Evolutionary conservation across 2,888 invertebrate genomes (phyloP), one percentile per base, ranked within the genome.

Genomic region (Pimpla rufipes): DNA sequence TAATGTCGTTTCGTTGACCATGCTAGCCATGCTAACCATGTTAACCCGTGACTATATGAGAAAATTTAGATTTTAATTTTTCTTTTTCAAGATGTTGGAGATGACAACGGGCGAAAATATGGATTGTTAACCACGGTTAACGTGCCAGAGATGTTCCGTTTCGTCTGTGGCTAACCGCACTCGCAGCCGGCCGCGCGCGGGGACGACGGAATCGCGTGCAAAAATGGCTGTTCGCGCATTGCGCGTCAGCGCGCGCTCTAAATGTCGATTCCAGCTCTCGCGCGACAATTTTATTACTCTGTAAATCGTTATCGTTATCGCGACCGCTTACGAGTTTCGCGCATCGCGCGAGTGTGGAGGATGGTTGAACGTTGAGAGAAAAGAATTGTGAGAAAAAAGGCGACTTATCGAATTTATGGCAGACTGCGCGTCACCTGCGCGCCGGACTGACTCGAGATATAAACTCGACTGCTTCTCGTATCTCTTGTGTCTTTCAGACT

Each of bases 401-500:
- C 66, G 40, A 84, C 87, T 91, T 91, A 91, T 91, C 91, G 89
- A 83, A 90, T 91, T 91, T 91, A 90, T 87, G 87, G 87, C 88
- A 91, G 91, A 91, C 91, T 88, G 91, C 90, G 79, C 88, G 91
- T 91, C 91, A 91, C 90, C 90, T 86, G 79, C 81, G 67, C 76
- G 73, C 55, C 62, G 52, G 59, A 68, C 73, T 68, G 73, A 50
- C 52, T 74, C 70, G 42, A 78, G 78, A 84, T 84, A 84, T 84
- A 84, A 81, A 84, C 42, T n/a, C 35, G 21, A 11, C 21, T 42
- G 62, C 59, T 52, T 76, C n/a, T n/a, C 18, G 81, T 40, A 42
- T 82, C 75, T 79, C 64, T 52, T 68, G 68, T 68, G 68, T 70
- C 45, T 40, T 70, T 66, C 11, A 45, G 16, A 62, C 37, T 57